Evolutionary conservation across 1,140 invertebrate species (phyloP), one percentile per base, ranked within the genome.

Genomic region (Ericerus pela): DNA sequence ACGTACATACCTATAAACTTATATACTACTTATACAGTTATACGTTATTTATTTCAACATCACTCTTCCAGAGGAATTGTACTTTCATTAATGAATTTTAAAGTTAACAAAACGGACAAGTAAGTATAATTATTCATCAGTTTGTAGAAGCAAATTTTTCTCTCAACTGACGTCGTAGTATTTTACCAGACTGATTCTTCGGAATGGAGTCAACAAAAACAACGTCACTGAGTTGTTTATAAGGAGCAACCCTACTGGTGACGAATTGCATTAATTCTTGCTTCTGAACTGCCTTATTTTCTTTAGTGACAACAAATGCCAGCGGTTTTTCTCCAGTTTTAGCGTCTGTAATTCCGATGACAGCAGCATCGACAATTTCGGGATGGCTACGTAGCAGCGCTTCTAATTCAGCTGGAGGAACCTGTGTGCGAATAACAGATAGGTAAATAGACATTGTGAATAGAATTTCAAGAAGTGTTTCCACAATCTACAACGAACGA

Each of bases 141-240:
- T n/a, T n/a, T n/a, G n/a, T n/a, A n/a, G 41, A 24, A 14, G 26
- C 4, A 53, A 61, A 59, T 26, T 54, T 36, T 8, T 62, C 69
- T 59, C 75, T 76, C 56, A 85, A 67, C 20, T 74, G 67, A 60
- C 73, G 73, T 59, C 82, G 74, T 53, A 88, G 66, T 59, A 86
- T 85, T 73, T 88, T 88, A 30, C 85, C 85, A 0, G 79, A 73
- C 0, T 77, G 64, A 63, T 75, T 83, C 67, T 84, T 87, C 2
- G 85, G 84, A 62, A 89, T 83, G 52, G 72, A 68, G 2, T 79
- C 68, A 0, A 83, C 65, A 59, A 87, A 80, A 58, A 78, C 69
- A 3, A 88, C 74, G 12, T 80, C 76, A 26, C 79, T 82, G 61
- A 87, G 70, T 53, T 76, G 72, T 62, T 87, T 87, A 59, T 78